Conservation (phyloP, 2,113 vertebrate species). For the Lipophrys pholis region DNA sequence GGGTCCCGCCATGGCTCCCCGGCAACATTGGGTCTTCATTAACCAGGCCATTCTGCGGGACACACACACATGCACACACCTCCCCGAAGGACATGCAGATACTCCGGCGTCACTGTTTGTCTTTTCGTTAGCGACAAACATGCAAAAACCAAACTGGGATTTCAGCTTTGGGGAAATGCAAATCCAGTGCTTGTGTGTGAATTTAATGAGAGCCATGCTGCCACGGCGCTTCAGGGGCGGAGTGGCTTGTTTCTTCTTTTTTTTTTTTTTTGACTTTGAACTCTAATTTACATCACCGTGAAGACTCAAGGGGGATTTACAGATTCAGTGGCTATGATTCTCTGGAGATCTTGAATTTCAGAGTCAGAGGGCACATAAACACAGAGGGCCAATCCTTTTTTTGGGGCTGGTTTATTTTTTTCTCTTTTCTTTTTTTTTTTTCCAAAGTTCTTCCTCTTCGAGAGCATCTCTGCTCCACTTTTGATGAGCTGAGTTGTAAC, state of each 20-base stretch:
- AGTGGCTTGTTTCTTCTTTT: constrained; percentile 24
- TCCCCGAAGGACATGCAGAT: constrained; percentile 40
- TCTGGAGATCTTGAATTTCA: constrained; percentile 50
- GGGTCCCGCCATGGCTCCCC: constrained; percentile 62
- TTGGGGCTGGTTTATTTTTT: too few species aligned
- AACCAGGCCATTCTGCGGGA: constrained; percentile 36
- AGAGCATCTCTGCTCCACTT: constrained; percentile 12
- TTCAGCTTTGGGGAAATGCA: constrained; percentile 61
- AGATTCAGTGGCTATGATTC: constrained; percentile 45
- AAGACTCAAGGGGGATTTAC: constrained; percentile 60
- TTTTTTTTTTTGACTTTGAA: constrained; percentile 61
- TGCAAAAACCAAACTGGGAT: constrained; percentile 23
- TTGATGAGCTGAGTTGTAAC: constrained; percentile 18
- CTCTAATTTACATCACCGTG: constrained; percentile 65
- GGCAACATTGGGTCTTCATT: constrained; percentile 48
- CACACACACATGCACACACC: constrained; percentile 24
- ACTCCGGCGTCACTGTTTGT: constrained; percentile 23
- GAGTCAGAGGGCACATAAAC: constrained; percentile 67
- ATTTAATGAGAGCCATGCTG: constrained; percentile 68
- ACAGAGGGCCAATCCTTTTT: constrained; percentile 4
- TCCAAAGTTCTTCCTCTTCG: constrained; percentile 26
- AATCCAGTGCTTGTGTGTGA: constrained; percentile 35
- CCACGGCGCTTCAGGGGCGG: constrained; percentile 39
- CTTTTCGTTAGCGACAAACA: constrained; percentile 31
- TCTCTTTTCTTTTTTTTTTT: neutral